These are phyloP conservation scores for Phallusia fumigata DNA, from an alignment of 23 tunicate genomes.

Conservation along the genomic window DNA sequence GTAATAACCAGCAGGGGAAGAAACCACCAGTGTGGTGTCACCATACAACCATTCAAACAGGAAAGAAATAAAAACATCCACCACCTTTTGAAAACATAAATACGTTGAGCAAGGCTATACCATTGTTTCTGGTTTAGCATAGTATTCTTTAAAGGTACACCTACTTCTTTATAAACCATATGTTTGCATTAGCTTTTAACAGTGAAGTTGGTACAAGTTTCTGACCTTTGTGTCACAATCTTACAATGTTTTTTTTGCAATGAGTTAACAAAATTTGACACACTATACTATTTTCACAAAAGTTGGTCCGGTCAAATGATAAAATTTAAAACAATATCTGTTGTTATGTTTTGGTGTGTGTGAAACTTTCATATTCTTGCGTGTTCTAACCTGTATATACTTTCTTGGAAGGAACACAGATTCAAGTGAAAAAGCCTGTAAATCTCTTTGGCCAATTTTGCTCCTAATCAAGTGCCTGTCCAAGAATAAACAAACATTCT, in stretches of 20 bases:
- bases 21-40: slow-evolving; percentile 10
- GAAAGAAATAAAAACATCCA: slow-evolving; percentile 41
- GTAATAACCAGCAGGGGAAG: slow-evolving; percentile 37
- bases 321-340: too few relatives aligned
- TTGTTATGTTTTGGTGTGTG: too few relatives aligned
- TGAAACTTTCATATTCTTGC: too few relatives aligned
- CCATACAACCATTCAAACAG: neutral
- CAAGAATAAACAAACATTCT: neutral
- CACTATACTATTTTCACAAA: too few relatives aligned
- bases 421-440: slow-evolving; percentile 12
- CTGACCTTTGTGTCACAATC: too few relatives aligned
- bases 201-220: too few relatives aligned
- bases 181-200: too few relatives aligned
- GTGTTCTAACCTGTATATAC: slow-evolving; percentile 46
- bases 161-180: too few relatives aligned
- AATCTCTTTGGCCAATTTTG: neutral
- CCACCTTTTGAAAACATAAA: slow-evolving; percentile 12
- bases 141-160: too few relatives aligned
- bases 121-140: neutral
- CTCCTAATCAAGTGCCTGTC: slow-evolving; percentile 12
- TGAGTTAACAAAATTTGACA: too few relatives aligned
- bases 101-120: neutral
- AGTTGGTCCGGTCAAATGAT: too few relatives aligned
- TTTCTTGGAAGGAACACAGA: slow-evolving; percentile 44
- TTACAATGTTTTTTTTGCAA: too few relatives aligned